phyloP scores from a whole-genome alignment of 1,140 invertebrate species.

The Apis cerana region DNA sequence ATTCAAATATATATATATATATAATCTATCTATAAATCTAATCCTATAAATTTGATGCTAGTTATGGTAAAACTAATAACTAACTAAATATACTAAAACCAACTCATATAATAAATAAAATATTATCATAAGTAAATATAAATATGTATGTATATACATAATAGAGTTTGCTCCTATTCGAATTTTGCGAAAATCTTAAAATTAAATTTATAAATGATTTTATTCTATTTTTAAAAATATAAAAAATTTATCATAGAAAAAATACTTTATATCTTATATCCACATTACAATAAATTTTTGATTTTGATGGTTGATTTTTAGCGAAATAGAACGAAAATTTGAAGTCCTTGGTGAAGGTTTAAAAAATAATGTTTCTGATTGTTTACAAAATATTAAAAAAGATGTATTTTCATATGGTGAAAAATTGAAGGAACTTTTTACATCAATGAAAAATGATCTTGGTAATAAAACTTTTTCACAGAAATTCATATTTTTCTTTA shows the following conservation, averaged over 20 bases:
- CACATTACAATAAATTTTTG: constrained; percentile 63
- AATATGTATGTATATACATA: no score
- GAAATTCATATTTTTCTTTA: constrained; percentile 1
- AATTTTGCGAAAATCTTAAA: no score
- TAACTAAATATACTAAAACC: no score
- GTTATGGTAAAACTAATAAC: no score
- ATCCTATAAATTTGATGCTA: no score
- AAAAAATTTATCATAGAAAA: not conserved
- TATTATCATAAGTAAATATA: no score
- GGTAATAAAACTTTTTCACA: constrained; percentile 55
- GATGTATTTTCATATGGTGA: constrained; percentile 67
- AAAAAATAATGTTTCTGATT: constrained; percentile 63
- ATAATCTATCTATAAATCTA: no score
- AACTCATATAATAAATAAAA: no score
- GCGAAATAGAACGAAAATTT: constrained; percentile 71
- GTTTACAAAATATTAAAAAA: constrained; percentile 67
- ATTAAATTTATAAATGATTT: no score
- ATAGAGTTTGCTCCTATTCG: no score
- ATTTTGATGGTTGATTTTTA: constrained; percentile 65
- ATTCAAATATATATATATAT: no score
- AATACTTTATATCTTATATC: constrained; percentile 23
- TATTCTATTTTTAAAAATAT: not conserved
- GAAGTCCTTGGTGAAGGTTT: constrained; percentile 72
- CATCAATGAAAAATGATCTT: constrained; percentile 68
- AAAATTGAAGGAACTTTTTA: constrained; percentile 68